Evolutionary conservation across 2,888 invertebrate genomes (phyloP).

Genomic region (Dolichomitus sp.): DNA sequence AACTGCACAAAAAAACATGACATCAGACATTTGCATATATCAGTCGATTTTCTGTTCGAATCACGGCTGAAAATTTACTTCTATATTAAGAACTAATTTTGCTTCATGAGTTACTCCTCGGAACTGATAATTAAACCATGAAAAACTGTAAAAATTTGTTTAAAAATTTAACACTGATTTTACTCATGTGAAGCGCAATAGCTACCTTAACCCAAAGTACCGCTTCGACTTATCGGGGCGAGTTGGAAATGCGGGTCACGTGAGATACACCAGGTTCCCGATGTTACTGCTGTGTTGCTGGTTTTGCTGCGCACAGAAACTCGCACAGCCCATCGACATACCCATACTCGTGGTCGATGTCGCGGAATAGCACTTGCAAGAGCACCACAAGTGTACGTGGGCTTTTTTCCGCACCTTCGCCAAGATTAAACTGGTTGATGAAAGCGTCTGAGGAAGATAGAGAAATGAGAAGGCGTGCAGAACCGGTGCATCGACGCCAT

Average conservation of each 20-base stretch:
- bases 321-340: constrained; percentile 18
- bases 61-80: too few species aligned
- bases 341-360: constrained; percentile 57
- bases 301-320: constrained; percentile 30
- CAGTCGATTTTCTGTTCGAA: too few species aligned
- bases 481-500: constrained; percentile 41
- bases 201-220: constrained; percentile 66
- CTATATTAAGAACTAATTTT: too few species aligned
- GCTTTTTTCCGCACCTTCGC: constrained; percentile 19
- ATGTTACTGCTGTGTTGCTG: constrained; percentile 4
- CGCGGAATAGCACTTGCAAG: constrained; percentile 42
- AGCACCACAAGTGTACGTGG: constrained; percentile 8
- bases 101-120: too few species aligned
- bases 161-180: too few species aligned
- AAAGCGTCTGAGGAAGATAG: constrained; percentile 10
- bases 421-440: constrained; percentile 41
- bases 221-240: constrained; percentile 67
- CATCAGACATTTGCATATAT: too few species aligned
- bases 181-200: too few species aligned
- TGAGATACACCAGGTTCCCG: constrained; percentile 37
- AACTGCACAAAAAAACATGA: too few species aligned
- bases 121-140: too few species aligned
- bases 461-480: constrained; percentile 31
- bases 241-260: constrained; percentile 69
- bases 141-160: too few species aligned